Base-by-base conservation (phyloP, 2,113 vertebrate genomes). In the Grus americana region DNA sequence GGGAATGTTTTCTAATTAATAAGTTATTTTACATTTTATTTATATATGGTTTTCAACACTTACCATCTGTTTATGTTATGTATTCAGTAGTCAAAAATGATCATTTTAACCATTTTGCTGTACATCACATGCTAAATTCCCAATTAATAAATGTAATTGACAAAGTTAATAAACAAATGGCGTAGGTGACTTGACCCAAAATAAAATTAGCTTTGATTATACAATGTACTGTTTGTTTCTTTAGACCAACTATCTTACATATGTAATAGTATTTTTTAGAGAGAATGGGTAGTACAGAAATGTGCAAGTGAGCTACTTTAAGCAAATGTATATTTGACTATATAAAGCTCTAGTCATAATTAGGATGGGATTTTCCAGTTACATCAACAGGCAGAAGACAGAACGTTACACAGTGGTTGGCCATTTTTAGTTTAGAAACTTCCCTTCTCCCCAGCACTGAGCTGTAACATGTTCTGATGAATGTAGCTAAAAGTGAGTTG, bases 11-110 rank as follows among this genome's bases (percentile, higher is more conserved):
- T 93, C 47, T 90, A 90, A 71, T 84, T 44, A 89, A 49, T 58
- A 44, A 70, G 9, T 46, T 91, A 38, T 66, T 89, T 87, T 71
- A 36, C 5, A 38, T 91, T 96, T 88, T 81, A 91, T 91, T 91
- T 94, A 74, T 81, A 72, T 85, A 46, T 42, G 44, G 12, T 66
- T 97, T 97, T 91, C 68, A 89, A 67, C 55, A 74, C 73, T 79
- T 13, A 81, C 78, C 70, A 75, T 93, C 87, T 91, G 85, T 29
- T 95, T 67, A 18, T 46, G 9, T 46, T 84, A 29, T 24, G 19
- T 63, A 74, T 78, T 94, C 24, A 62, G 19, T 78, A 84, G 87
- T 76, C 29, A 84, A 58, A 90, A 93, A 55, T 38, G 5, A 66
- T 80, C 30, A 71, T 70, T 95, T 70, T 47, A 73, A 49, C 19